Percentiles rank a stretch among this genome's conserved stretches.
Conservation (phyloP, 2,888 invertebrate genomes). For the Eueremaeus valkanovi region DNA sequence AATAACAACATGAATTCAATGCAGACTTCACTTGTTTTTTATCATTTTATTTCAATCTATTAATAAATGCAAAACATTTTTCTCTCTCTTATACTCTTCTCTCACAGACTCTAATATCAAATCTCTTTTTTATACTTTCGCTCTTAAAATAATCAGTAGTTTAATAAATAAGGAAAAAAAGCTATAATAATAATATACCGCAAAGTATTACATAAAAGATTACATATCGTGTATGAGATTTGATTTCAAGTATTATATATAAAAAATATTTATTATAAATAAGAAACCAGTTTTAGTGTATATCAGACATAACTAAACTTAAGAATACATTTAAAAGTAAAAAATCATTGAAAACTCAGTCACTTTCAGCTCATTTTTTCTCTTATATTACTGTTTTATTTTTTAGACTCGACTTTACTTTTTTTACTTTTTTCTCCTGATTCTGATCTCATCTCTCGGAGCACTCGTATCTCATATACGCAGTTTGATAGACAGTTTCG, state of each 20-base stretch:
- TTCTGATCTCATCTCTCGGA: background rate
- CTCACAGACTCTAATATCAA: background rate
- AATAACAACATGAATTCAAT: background rate
- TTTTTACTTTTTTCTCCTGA: background rate
- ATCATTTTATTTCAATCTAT: background rate
- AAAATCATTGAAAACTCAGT: background rate
- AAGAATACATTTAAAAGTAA: background rate
- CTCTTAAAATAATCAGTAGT: conserved; percentile 9
- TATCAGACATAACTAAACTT: background rate
- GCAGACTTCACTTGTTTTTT: background rate
- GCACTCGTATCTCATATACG: background rate
- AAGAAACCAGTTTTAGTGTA: conserved; percentile 7
- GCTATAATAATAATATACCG: conserved; percentile 4
- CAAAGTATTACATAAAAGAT: background rate
- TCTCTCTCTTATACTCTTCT: background rate
- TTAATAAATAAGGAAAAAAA: background rate
- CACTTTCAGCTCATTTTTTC: background rate
- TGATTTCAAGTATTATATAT: background rate
- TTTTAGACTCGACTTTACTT: no score
- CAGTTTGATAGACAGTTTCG: conserved; percentile 1
- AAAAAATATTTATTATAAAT: no score
- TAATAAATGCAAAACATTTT: background rate
- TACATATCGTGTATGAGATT: background rate
- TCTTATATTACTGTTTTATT: no score
- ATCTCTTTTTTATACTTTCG: background rate